These are phyloP conservation scores for Sciurus niger DNA, from an alignment of 2,113 vertebrate genomes.

Conservation along the genomic window DNA sequence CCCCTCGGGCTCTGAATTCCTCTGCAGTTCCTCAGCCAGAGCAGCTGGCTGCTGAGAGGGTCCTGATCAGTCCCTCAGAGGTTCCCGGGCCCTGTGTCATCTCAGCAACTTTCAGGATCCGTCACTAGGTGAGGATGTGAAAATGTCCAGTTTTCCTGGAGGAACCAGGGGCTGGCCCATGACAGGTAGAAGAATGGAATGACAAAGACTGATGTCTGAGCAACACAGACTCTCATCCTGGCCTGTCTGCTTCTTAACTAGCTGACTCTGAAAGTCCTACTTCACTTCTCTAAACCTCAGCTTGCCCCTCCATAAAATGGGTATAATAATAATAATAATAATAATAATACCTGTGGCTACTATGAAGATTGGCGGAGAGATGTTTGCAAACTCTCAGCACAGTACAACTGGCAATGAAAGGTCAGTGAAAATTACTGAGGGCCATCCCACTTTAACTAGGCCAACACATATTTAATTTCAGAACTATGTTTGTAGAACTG, in stretches of 20 bases:
- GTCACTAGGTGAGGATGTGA: not conserved
- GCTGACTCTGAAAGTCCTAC: not conserved
- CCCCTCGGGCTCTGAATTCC: slow-evolving; percentile 83
- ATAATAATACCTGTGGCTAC: not conserved
- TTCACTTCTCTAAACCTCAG: not conserved
- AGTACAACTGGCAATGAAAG: not conserved
- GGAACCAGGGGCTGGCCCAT: not conserved
- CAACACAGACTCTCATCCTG: not conserved
- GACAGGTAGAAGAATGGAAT: not conserved
- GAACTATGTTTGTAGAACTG: not conserved
- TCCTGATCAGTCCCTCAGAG: rapidly evolving
- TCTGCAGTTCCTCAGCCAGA: slow-evolving; percentile 84
- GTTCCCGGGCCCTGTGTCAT: rapidly evolving
- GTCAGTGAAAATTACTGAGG: not conserved
- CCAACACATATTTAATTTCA: not conserved
- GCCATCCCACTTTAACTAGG: not conserved
- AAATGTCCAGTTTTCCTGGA: not conserved
- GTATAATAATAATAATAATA: not conserved
- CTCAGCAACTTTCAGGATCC: no score
- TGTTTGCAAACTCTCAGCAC: not conserved
- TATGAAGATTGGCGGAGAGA: not conserved
- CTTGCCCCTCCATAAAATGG: not conserved
- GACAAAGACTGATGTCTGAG: not conserved
- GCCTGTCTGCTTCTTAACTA: not conserved
- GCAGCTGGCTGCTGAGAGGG: slow-evolving; percentile 80